These are phyloP conservation scores for Helicorthomorpha holstii DNA, from an alignment of 1,140 invertebrate genomes.

Conservation along the genomic window DNA sequence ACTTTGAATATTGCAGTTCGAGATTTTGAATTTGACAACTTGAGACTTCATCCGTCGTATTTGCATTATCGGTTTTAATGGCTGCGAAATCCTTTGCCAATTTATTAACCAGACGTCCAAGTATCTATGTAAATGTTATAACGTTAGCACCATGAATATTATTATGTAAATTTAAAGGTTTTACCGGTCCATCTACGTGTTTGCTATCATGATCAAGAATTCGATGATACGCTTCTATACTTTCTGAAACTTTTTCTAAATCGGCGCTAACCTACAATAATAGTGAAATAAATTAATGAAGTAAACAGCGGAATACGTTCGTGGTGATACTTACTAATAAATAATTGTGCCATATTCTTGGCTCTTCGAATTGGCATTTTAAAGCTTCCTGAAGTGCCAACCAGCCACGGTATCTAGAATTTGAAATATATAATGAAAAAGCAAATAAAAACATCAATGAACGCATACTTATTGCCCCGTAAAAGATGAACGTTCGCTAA, in stretches of 20 bases:
- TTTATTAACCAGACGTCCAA: too few relatives aligned
- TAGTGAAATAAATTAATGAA: too few relatives aligned
- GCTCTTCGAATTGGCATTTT: conserved; percentile 84
- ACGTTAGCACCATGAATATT: too few relatives aligned
- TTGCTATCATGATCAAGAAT: conserved; percentile 64
- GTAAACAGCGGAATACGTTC: conserved; percentile 1
- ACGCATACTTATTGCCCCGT: conserved; percentile 51
- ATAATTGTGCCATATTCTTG: conserved; percentile 95
- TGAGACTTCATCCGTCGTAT: too few relatives aligned
- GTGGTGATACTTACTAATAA: conserved; percentile 66
- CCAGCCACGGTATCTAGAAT: conserved; percentile 43
- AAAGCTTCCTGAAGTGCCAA: conserved; percentile 69
- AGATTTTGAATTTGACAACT: too few relatives aligned
- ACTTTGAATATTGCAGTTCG: too few relatives aligned
- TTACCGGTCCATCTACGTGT: conserved; percentile 56
- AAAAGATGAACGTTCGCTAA: conserved; percentile 82
- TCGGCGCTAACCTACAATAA: conserved; percentile 21
- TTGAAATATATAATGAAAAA: neutral
- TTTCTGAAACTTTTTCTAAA: conserved; percentile 33
- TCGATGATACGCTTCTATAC: conserved; percentile 64
- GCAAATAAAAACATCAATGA: conserved; percentile 1
- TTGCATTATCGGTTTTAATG: too few relatives aligned
- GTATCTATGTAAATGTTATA: too few relatives aligned
- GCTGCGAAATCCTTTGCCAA: too few relatives aligned
- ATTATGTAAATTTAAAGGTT: too few relatives aligned